Evolutionary conservation across 2,113 vertebrate genomes (phyloP), one percentile per base, ranked within the genome.

Genomic region (Poeciliopsis prolifica): DNA sequence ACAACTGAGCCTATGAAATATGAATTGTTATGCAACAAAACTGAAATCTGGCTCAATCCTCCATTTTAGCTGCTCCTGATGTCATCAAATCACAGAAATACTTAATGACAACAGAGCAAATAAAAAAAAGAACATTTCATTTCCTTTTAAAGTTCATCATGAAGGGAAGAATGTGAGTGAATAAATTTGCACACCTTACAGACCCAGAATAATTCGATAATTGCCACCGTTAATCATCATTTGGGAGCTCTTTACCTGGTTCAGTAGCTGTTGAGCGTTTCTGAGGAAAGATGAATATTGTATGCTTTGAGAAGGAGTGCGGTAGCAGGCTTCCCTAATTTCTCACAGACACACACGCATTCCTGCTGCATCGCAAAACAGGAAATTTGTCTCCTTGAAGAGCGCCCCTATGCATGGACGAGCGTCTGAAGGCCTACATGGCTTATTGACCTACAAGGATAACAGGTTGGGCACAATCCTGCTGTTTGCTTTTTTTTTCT

Each of bases 221-320:
- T 92, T 86, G 72, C 63, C 61, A 71, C 74, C 67, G 80, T 90
- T 91, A 74, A 91, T 94, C 91, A 90, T 89, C 58, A 86, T 91
- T 86, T 87, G 76, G 73, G 65, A 77, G 28, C 70, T 70, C 65
- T 82, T 87, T 79, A 77, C 28, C 63, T 87, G 84, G 83, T 88
- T 86, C 83, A 82, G 67, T 83, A 67, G 61, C 61, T 67, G 77
- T 75, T 76, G 42, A 78, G 76, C 63, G 40, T 72, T 44, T 72
- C 74, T 80, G 72, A 79, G 61, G 65, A 73, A 65, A 86, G 74
- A 86, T 91, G 66, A 84, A 89, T 90, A 88, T 80, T 77, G n/a
- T 68, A 61, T 9, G 24, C 70, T 69, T 69, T 74, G 62, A 77
- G 68, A 33, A 65, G 65, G 31, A 78, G 63, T 61, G 48, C 68